These are phyloP conservation scores for Chironomus riparius DNA, from an alignment of 2,888 invertebrate genomes.

Conservation along the genomic window DNA sequence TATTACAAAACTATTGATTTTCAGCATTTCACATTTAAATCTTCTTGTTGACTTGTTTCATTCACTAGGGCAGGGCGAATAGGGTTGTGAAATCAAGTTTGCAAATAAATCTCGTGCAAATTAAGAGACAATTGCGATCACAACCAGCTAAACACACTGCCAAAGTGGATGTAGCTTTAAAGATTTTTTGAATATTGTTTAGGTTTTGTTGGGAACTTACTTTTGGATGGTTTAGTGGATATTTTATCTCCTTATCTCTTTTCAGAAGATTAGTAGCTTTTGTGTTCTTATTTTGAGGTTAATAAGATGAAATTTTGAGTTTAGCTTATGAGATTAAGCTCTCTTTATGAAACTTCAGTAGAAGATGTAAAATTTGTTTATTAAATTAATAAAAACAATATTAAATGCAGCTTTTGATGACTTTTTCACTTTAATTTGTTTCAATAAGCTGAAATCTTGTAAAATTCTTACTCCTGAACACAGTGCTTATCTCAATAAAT, in stretches of 20 bases:
- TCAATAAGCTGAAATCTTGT: background rate
- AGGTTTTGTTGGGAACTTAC: too few relatives aligned
- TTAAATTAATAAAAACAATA: too few relatives aligned
- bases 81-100: conserved; percentile 19
- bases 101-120: background rate
- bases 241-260: too few relatives aligned
- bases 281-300: too few relatives aligned
- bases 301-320: too few relatives aligned
- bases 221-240: too few relatives aligned
- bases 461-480: background rate
- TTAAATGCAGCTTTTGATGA: too few relatives aligned
- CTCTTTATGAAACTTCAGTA: too few relatives aligned
- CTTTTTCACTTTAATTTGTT: too few relatives aligned
- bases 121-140: conserved; percentile 41
- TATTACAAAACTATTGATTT: background rate
- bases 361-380: too few relatives aligned
- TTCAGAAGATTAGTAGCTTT: too few relatives aligned
- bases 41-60: background rate
- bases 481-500: background rate
- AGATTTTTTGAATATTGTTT: background rate
- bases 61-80: conserved; percentile 22
- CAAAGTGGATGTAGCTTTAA: conserved; percentile 56
- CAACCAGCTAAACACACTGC: conserved; percentile 99
- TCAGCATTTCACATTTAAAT: background rate
- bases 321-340: too few relatives aligned